phyloP scores from a whole-genome alignment of 1,140 invertebrate genomes.

The Leptinotarsa defecta region DNA sequence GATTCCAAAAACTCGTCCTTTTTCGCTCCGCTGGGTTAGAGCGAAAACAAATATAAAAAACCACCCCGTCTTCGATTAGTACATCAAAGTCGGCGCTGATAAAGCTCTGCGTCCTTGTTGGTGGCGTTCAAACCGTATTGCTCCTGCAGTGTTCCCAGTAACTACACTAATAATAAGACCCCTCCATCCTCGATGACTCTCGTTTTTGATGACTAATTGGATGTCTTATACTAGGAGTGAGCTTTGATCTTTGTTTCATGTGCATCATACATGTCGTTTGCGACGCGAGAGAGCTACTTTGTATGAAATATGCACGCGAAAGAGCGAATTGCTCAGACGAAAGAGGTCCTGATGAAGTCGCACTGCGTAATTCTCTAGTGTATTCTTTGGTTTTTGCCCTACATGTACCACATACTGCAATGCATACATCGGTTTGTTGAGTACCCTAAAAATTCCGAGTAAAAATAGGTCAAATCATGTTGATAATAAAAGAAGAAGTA shows the following conservation, averaged over 20 bases:
- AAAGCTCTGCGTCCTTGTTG: background rate
- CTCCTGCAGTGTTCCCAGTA: background rate
- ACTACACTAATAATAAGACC: background rate
- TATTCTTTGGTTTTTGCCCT: no score
- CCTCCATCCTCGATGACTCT: background rate
- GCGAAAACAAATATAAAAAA: background rate
- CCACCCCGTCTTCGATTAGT: background rate
- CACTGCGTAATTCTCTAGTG: no score
- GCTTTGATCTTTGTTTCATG: slow-evolving; percentile 8
- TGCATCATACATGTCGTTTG: background rate
- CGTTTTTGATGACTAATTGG: slow-evolving; percentile 6
- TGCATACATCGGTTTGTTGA: no score
- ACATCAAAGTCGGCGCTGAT: background rate
- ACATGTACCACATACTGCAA: no score
- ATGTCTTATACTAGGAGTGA: background rate
- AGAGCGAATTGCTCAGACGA: background rate
- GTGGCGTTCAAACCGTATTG: background rate
- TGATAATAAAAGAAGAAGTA: no score
- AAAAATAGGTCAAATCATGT: no score
- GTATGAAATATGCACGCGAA: background rate
- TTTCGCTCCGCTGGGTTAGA: no score
- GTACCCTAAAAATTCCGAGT: no score
- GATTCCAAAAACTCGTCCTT: no score
- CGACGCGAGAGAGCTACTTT: background rate
- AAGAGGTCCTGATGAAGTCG: no score